phyloP scores from a whole-genome alignment of 2,888 invertebrate genomes.

The Rhorus exstirpatorius region DNA sequence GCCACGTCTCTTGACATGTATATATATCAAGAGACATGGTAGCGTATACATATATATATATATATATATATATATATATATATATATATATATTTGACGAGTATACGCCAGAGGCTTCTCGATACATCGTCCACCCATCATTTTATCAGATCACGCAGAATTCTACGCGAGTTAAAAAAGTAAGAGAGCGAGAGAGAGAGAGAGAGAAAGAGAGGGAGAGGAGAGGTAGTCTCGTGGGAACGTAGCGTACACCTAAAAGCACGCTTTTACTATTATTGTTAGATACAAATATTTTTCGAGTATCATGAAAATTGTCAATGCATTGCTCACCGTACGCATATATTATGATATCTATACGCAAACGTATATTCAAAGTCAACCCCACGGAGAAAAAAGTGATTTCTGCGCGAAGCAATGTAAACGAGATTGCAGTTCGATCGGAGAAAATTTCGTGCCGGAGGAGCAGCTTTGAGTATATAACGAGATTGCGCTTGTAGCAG shows the following conservation, averaged over 20 bases:
- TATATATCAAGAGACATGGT: too few relatives aligned
- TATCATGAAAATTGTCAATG: too few relatives aligned
- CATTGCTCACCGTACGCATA: too few relatives aligned
- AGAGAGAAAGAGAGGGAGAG: constrained; percentile 61
- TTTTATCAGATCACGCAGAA: constrained; percentile 77
- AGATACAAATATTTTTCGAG: too few relatives aligned
- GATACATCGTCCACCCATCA: constrained; percentile 46
- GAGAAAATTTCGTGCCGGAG: constrained; percentile 44
- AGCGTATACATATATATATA: too few relatives aligned
- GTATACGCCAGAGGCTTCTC: constrained; percentile 20
- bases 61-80: too few relatives aligned
- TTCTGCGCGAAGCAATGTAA: constrained; percentile 72
- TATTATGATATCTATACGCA: not conserved
- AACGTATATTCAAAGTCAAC: not conserved
- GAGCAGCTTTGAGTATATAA: constrained; percentile 54
- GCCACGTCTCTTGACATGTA: too few relatives aligned
- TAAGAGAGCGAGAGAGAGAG: too few relatives aligned
- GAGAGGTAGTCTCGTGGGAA: constrained; percentile 51
- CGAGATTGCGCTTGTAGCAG: constrained; percentile 71
- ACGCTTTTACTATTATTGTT: constrained; percentile 82
- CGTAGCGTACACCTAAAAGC: constrained; percentile 50
- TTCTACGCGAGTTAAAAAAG: constrained; percentile 57
- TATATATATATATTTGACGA: constrained; percentile 12
- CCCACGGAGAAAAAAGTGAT: constrained; percentile 52
- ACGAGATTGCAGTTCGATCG: constrained; percentile 72